Evolutionary conservation across 2,888 invertebrate species (phyloP).

Genomic region (Sminthurinus aureus): DNA sequence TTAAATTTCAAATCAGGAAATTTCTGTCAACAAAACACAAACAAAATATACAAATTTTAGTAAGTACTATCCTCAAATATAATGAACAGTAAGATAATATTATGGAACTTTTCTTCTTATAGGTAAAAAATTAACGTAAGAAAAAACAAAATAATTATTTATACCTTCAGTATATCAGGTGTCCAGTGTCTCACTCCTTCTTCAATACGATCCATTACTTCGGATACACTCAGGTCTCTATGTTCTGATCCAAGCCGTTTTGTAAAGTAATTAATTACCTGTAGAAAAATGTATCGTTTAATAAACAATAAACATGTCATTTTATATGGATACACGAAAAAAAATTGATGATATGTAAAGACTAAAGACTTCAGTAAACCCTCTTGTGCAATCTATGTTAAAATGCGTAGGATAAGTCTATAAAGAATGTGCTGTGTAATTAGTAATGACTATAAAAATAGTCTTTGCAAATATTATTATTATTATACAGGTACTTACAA

Average conservation of each 20-base stretch:
- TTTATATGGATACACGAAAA: neutral
- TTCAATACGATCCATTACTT: slow-evolving; percentile 87
- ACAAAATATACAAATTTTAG: neutral
- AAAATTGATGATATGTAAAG: too few relatives aligned
- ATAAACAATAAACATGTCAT: slow-evolving; percentile 4
- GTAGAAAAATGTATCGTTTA: slow-evolving; percentile 40
- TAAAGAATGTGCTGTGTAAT: too few relatives aligned
- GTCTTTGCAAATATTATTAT: too few relatives aligned
- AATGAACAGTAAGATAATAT: neutral
- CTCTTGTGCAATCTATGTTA: too few relatives aligned
- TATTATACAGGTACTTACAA: slow-evolving; percentile 69
- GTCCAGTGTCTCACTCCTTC: slow-evolving; percentile 94
- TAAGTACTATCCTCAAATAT: neutral
- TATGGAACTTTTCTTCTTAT: neutral
- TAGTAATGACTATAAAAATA: too few relatives aligned
- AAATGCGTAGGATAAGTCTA: too few relatives aligned
- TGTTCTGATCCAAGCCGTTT: slow-evolving; percentile 70
- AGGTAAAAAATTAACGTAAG: neutral
- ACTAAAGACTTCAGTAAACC: too few relatives aligned
- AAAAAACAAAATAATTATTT: slow-evolving; percentile 47
- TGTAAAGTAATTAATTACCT: slow-evolving; percentile 77
- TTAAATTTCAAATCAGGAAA: slow-evolving; percentile 98
- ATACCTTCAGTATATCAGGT: slow-evolving; percentile 88
- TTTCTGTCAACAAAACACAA: slow-evolving; percentile 72
- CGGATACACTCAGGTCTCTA: slow-evolving; percentile 80